A percentile compares a stretch with the other conserved stretches of the same genome.
Conservation (phyloP, 2,797 vertebrate species). For the Phoxinus dragarum region DNA sequence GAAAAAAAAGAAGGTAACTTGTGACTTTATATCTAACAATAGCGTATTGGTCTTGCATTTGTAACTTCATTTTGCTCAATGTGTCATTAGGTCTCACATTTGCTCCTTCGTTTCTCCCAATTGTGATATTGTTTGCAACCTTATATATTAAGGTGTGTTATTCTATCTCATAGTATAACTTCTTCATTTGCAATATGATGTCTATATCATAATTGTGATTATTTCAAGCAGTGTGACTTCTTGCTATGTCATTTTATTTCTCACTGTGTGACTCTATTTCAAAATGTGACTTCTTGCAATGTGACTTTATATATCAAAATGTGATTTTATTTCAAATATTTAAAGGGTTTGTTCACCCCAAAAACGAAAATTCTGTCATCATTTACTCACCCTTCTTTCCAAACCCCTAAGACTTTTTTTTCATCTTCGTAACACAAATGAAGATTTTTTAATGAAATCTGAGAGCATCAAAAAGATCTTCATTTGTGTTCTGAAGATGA, state of each 20-base stretch:
- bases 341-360: not conserved
- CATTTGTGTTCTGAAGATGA: no score
- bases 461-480: no score
- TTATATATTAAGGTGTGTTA: not conserved
- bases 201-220: not conserved
- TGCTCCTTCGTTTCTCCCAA: not conserved
- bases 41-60: not conserved
- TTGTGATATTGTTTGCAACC: not conserved
- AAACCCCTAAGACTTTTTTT: not conserved
- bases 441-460: no score
- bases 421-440: no score
- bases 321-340: not conserved
- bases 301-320: not conserved
- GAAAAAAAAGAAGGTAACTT: not conserved
- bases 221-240: not conserved
- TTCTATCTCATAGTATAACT: not conserved
- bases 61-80: not conserved
- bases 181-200: not conserved
- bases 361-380: not conserved
- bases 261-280: no score
- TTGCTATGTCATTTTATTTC: no score
- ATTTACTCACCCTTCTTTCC: not conserved
- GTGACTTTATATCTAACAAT: not conserved
- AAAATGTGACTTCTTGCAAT: not conserved
- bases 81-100: not conserved